These are phyloP conservation scores for Eupeodes latifasciatus DNA, from an alignment of 2,888 invertebrate genomes.

Conservation along the genomic window DNA sequence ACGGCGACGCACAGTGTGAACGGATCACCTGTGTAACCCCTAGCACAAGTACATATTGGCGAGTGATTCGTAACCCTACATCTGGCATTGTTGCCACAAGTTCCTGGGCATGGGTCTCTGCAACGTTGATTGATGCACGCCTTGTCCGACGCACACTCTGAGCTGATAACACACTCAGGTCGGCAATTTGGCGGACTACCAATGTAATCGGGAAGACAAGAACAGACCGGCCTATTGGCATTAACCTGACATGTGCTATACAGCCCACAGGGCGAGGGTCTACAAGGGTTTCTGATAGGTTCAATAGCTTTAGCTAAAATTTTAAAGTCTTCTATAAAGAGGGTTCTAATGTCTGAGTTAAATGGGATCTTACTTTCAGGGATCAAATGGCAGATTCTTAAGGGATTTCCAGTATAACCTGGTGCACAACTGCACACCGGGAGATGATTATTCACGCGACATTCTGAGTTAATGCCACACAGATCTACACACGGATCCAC, in stretches of 20 bases:
- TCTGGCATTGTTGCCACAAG: slow-evolving; percentile 90
- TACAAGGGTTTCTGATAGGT: slow-evolving; percentile 82
- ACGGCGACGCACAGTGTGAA: slow-evolving; percentile 88
- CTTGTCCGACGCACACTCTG: slow-evolving; percentile 89
- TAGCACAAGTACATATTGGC: slow-evolving; percentile 90
- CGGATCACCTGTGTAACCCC: slow-evolving; percentile 90
- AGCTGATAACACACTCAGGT: slow-evolving; percentile 91
- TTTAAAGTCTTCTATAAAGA: not conserved
- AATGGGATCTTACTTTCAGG: slow-evolving; percentile 82
- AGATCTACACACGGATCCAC: slow-evolving; percentile 92
- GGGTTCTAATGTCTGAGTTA: not conserved
- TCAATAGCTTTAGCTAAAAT: slow-evolving; percentile 49
- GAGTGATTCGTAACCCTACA: slow-evolving; percentile 91
- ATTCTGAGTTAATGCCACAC: slow-evolving; percentile 93
- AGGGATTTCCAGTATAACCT: slow-evolving; percentile 92
- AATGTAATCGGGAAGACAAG: slow-evolving; percentile 88
- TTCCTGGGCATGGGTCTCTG: slow-evolving; percentile 89
- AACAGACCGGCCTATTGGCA: slow-evolving; percentile 89
- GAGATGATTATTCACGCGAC: slow-evolving; percentile 92
- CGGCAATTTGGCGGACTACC: slow-evolving; percentile 91
- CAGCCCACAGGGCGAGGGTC: slow-evolving; percentile 85
- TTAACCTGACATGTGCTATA: slow-evolving; percentile 85
- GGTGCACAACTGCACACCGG: slow-evolving; percentile 90
- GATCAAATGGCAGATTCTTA: slow-evolving; percentile 88
- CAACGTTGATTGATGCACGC: slow-evolving; percentile 92